Conservation (phyloP, 2,888 invertebrate genomes). For the Orthosia gracilis region DNA sequence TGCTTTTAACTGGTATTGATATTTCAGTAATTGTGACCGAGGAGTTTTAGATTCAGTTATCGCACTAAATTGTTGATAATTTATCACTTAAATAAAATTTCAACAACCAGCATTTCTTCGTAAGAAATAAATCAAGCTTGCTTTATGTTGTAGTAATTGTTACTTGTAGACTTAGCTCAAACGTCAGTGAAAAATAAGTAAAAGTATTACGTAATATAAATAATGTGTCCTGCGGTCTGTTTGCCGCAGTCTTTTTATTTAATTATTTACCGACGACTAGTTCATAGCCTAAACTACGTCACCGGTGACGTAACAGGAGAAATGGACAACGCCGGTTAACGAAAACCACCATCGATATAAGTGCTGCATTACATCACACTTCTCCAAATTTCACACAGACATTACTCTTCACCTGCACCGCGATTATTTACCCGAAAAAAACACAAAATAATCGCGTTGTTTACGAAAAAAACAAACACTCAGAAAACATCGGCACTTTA, state of each 20-base stretch:
- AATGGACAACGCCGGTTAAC: constrained; percentile 67
- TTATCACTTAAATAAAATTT: constrained; percentile 2
- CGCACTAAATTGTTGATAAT: neutral
- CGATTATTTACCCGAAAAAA: constrained; percentile 22
- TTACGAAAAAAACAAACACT: constrained; percentile 58
- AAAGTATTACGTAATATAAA: constrained; percentile 66
- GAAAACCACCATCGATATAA: constrained; percentile 64
- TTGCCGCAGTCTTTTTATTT: constrained; percentile 75
- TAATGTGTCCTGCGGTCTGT: constrained; percentile 54
- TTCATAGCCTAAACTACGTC: constrained; percentile 69
- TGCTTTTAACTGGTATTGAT: neutral
- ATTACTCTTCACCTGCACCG: constrained; percentile 36
- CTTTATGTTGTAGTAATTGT: constrained; percentile 3
- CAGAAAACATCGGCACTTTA: constrained; percentile 56
- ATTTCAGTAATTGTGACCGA: constrained; percentile 1
- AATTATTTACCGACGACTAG: constrained; percentile 74
- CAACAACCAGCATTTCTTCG: constrained; percentile 24
- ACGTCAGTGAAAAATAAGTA: constrained; percentile 48
- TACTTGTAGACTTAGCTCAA: constrained; percentile 17
- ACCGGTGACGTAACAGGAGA: constrained; percentile 83
- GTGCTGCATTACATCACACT: constrained; percentile 64
- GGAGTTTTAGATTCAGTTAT: neutral
- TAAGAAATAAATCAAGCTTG: constrained; percentile 4
- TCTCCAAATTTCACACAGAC: constrained; percentile 31
- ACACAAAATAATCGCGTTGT: constrained; percentile 50